Percentiles rank a stretch among this genome's conserved stretches.
phyloP scores from a whole-genome alignment of 2,797 vertebrate species.

The Perodicticus potto region DNA sequence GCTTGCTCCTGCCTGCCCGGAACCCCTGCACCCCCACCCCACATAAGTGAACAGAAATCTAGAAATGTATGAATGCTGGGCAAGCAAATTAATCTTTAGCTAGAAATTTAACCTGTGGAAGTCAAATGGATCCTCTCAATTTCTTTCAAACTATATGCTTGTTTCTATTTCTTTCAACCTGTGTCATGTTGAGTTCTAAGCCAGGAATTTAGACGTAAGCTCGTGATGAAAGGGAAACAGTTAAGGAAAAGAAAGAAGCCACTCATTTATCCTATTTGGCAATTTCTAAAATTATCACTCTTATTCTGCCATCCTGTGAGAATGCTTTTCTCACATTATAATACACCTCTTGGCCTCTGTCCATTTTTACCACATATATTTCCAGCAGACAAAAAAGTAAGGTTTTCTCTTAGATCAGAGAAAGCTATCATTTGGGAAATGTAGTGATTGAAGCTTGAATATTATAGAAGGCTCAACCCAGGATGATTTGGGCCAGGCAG shows the following conservation, averaged over 20 bases:
- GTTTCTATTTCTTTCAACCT: conserved; percentile 55
- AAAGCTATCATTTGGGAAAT: conserved; percentile 55
- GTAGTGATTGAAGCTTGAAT: conserved; percentile 54
- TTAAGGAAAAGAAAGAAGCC: conserved; percentile 9
- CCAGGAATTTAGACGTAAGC: not conserved
- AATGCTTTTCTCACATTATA: conserved; percentile 52
- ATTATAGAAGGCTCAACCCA: conserved; percentile 55
- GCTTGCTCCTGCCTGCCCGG: not conserved
- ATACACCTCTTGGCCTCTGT: conserved; percentile 58
- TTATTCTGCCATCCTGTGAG: conserved; percentile 33
- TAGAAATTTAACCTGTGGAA: conserved; percentile 78
- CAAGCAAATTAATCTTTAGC: conserved; percentile 79
- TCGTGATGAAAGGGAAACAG: not conserved
- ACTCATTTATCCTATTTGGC: conserved; percentile 54
- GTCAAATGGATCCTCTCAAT: conserved; percentile 73
- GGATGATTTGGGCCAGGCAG: conserved; percentile 33
- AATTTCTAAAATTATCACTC: conserved; percentile 72
- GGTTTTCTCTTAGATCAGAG: conserved; percentile 54
- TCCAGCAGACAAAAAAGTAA: conserved; percentile 61
- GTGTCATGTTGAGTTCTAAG: conserved; percentile 24
- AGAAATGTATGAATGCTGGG: conserved; percentile 56
- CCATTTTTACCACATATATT: conserved; percentile 50
- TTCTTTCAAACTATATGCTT: conserved; percentile 52
- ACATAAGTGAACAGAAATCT: conserved; percentile 82
- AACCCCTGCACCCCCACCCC: accelerated